Base-by-base conservation (phyloP, 2,888 invertebrate species). In the Nezara viridula region DNA sequence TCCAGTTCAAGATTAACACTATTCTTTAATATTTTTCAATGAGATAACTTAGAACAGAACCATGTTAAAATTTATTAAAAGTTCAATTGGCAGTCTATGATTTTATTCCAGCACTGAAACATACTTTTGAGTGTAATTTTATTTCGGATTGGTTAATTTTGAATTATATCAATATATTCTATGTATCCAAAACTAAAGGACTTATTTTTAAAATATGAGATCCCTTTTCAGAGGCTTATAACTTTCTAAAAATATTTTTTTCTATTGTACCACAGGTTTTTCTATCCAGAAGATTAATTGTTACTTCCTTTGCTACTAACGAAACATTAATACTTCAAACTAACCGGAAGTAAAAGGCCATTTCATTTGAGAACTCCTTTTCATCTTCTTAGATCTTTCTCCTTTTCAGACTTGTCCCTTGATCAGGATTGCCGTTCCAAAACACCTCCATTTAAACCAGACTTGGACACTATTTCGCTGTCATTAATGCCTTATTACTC, bases 331-430 rank as follows among this genome's bases (percentile, higher is more conserved):
- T 55, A 55, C 27, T 27, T 12, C 55, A 60, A 12, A 60, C n/a
- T 60, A 60, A 60, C 60, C 60, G 60, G 60, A 60, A 60, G 60
- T 27, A 60, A 60, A 60, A 60, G 60, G 32, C 27, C 16, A 60
- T 60, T 60, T 60, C 60, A 60, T 60, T 60, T 6, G 60, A 27
- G 14, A 60, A 27, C 27, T 32, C 60, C 16, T 27, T 60, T 60
- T 60, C 60, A 60, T 60, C 60, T 27, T 21, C 60, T 60, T 60
- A 27, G 60, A 16, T 60, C 60, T 60, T 60, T 60, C 27, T 32
- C 60, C 60, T 60, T 60, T 60, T 60, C 14, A 60, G 27, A 27
- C 27, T 32, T 27, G 27, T 60, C 27, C 27, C 27, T 60, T 60
- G 60, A 60, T 27, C 27, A 60, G 14, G 27, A 60, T 60, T 60